These are phyloP conservation scores for Thereva unica DNA, from an alignment of 2,888 invertebrate species.

Conservation along the genomic window DNA sequence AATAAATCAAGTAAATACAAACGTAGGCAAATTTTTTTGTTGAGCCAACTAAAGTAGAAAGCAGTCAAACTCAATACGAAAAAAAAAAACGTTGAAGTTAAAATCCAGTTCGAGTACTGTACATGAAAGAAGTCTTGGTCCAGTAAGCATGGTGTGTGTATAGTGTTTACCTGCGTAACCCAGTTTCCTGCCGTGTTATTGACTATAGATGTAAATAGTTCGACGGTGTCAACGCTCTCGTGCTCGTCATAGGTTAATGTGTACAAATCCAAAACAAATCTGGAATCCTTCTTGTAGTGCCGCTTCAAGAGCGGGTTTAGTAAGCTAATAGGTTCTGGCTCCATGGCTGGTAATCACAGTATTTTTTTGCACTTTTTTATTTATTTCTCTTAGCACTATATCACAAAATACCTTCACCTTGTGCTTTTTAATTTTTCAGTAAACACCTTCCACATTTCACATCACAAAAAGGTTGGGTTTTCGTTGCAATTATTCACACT, in stretches of 20 bases:
- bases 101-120: too few relatives aligned
- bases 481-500: neutral
- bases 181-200: constrained; percentile 50
- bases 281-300: constrained; percentile 85
- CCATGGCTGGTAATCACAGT: constrained; percentile 33
- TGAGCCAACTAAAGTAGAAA: too few relatives aligned
- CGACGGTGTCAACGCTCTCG: constrained; percentile 74
- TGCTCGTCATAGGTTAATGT: constrained; percentile 84
- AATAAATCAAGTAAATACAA: too few relatives aligned
- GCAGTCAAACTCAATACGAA: too few relatives aligned
- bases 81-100: too few relatives aligned
- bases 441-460: constrained; percentile 1
- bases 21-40: too few relatives aligned
- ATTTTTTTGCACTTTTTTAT: constrained; percentile 15
- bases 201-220: constrained; percentile 58
- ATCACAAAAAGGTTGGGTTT: constrained; percentile 3
- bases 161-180: constrained; percentile 48
- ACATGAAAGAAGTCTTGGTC: constrained; percentile 12
- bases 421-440: neutral
- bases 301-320: constrained; percentile 58
- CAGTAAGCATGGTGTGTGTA: constrained; percentile 1
- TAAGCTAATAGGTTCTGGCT: constrained; percentile 61
- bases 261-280: constrained; percentile 81
- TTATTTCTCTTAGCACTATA: constrained; percentile 10
- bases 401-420: constrained; percentile 17